These are phyloP conservation scores for Unio delphinus DNA, from an alignment of 2,888 invertebrate genomes.

Conservation along the genomic window DNA sequence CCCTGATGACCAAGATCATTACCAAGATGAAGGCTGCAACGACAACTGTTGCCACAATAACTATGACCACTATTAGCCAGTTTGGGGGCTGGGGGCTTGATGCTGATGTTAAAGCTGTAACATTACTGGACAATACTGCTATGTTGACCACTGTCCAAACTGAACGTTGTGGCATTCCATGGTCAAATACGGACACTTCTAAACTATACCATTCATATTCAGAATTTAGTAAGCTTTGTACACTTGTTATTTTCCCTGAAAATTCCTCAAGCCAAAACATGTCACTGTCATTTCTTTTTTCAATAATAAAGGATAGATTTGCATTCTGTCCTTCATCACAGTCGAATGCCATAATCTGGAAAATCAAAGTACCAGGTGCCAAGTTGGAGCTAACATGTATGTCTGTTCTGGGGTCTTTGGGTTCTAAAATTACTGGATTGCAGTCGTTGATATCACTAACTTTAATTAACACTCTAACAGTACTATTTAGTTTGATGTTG, in stretches of 20 bases:
- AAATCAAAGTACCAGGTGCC: constrained; percentile 45
- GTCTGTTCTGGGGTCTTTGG: constrained; percentile 45
- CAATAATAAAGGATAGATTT: constrained; percentile 43
- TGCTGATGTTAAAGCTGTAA: constrained; percentile 18
- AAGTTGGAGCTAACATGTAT: constrained; percentile 49
- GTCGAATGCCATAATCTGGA: constrained; percentile 48
- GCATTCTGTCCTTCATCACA: constrained; percentile 54
- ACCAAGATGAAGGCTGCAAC: constrained; percentile 54
- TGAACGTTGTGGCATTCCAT: constrained; percentile 37
- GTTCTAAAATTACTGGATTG: constrained; percentile 57
- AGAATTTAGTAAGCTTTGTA: constrained; percentile 22
- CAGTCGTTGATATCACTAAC: constrained; percentile 65
- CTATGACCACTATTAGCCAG: constrained; percentile 52
- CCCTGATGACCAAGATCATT: constrained; percentile 51
- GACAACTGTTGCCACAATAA: constrained; percentile 52
- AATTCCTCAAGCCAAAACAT: constrained; percentile 41
- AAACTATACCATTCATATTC: constrained; percentile 45
- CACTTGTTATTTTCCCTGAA: constrained; percentile 36
- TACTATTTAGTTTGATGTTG: constrained; percentile 40
- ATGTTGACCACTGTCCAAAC: constrained; percentile 33
- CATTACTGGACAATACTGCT: constrained; percentile 40
- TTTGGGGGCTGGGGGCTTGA: constrained; percentile 36
- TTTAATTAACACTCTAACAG: constrained; percentile 50
- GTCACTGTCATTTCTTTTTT: constrained; percentile 42
- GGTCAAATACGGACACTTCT: constrained; percentile 48